Percentiles rank a stretch among this genome's conserved stretches.
Evolutionary conservation across 1,140 invertebrate species (phyloP).

Genomic region (Tyrophagus putrescentiae): DNA sequence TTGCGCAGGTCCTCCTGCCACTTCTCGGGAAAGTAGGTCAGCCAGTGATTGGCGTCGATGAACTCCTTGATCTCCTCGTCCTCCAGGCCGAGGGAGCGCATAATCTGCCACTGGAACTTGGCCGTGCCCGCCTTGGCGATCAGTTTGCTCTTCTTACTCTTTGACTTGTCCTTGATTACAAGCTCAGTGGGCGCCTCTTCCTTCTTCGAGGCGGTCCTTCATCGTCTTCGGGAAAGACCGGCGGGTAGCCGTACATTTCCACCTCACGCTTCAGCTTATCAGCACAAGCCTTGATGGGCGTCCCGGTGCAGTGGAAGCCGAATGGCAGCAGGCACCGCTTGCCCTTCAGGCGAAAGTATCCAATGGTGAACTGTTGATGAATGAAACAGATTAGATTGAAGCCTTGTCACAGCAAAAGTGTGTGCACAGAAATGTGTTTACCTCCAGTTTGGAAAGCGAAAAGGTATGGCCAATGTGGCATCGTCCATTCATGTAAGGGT

Average conservation of each 20-base stretch:
- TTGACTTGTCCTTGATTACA: constrained; percentile 75
- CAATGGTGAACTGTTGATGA: constrained; percentile 60
- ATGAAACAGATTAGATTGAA: constrained; percentile 20
- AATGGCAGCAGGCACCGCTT: constrained; percentile 90
- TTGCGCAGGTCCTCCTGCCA: constrained; percentile 67
- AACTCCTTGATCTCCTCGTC: constrained; percentile 87
- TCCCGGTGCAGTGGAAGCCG: constrained; percentile 96
- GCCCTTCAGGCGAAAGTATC: constrained; percentile 77
- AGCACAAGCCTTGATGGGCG: constrained; percentile 91
- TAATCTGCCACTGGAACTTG: constrained; percentile 99
- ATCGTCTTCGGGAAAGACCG: constrained; percentile 58
- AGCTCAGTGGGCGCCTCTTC: constrained; percentile 43
- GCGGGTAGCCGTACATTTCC: constrained; percentile 78
- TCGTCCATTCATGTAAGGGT: constrained; percentile 98
- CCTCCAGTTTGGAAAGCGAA: constrained; percentile 87
- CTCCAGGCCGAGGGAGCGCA: constrained; percentile 73
- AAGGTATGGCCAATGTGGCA: constrained; percentile 96
- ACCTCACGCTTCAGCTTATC: constrained; percentile 94
- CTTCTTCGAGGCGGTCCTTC: constrained; percentile 29
- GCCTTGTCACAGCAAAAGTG: not conserved
- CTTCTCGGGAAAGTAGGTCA: constrained; percentile 85
- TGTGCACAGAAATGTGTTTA: constrained; percentile 27
- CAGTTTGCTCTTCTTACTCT: constrained; percentile 98
- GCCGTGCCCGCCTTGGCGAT: constrained; percentile 69
- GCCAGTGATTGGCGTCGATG: constrained; percentile 78